Evolutionary conservation across 2,113 vertebrate genomes (phyloP).

Genomic region (Hippocampus abdominalis): DNA sequence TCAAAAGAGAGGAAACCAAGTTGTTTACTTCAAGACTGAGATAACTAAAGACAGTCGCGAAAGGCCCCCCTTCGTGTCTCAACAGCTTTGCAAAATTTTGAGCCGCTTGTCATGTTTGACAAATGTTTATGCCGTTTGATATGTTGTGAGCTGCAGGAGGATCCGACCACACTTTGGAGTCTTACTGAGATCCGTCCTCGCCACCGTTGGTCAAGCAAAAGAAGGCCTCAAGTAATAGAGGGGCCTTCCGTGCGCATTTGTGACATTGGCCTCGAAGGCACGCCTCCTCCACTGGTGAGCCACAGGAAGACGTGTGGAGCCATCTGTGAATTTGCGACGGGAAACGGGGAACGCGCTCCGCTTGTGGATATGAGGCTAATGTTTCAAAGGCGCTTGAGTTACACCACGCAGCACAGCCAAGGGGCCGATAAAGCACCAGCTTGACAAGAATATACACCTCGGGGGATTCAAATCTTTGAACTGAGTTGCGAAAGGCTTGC

Average conservation of each 20-base stretch:
- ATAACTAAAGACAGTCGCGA: conserved; percentile 18
- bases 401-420: conserved; percentile 27
- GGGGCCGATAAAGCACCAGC: conserved; percentile 29
- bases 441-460: conserved; percentile 28
- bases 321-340: conserved; percentile 55
- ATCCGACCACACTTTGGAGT: conserved; percentile 53
- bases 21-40: conserved; percentile 42
- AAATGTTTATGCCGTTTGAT: conserved; percentile 48
- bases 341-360: conserved; percentile 20
- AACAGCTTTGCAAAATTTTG: conserved; percentile 33
- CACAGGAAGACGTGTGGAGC: conserved; percentile 40
- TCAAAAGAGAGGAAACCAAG: conserved; percentile 21
- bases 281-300: too few species aligned
- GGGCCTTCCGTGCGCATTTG: conserved; percentile 22
- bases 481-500: conserved; percentile 25
- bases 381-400: conserved; percentile 56
- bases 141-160: conserved; percentile 45
- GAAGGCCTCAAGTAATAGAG: conserved; percentile 46
- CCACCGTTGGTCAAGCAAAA: conserved; percentile 58
- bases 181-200: conserved; percentile 43
- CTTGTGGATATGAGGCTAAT: conserved; percentile 46
- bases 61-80: conserved; percentile 16
- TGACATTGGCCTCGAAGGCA: conserved; percentile 11
- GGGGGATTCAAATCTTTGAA: conserved; percentile 25
- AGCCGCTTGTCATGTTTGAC: conserved; percentile 39